Evolutionary conservation across 2,113 vertebrate genomes (phyloP), one percentile per base, ranked within the genome.

Genomic region (Archocentrus centrarchus): DNA sequence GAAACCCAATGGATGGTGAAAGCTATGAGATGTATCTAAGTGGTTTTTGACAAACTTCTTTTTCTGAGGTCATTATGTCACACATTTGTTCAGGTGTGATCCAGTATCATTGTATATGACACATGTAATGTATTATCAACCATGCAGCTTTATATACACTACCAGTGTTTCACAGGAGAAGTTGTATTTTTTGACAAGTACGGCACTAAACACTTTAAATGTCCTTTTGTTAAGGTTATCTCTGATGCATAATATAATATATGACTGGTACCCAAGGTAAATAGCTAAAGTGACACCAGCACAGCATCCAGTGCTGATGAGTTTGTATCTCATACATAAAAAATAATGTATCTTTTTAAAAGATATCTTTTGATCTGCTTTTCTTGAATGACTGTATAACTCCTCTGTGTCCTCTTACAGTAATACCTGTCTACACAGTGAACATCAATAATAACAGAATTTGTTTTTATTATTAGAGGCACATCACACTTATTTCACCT

Each of bases 381-480:
- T 15, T 59, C n/a, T 53, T 50, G 3, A 75, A 10, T 55, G 35
- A 24, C 44, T 20, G 2, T 85, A 68, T 61, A 47, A 13, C 11
- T 60, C 62, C 53, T 73, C 47, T 53, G 68, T 60, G 55, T 64
- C 64, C 55, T 59, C 75, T 50, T 63, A 39, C 20, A 27, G 20
- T 59, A 79, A 86, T n/a, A 17, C 3, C 41, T 70, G 37, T 77
- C 63, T 41, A 66, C 61, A 22, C 8, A 70, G 32, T 55, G 78
- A 61, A 30, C 35, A 30, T 75, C 61, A 80, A 9, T 60, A 41
- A 77, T 47, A 35, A 5, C 6, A 66, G 10, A 17, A 50, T 53
- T 53, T 77, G 3, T 79, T 55, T 82, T 83, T 53, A 32, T 60
- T 41, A 76, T 82, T 30, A 60, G 27, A 82, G 41, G 41, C 11